phyloP scores from a whole-genome alignment of 1,140 invertebrate species.

The Euschistus heros region DNA sequence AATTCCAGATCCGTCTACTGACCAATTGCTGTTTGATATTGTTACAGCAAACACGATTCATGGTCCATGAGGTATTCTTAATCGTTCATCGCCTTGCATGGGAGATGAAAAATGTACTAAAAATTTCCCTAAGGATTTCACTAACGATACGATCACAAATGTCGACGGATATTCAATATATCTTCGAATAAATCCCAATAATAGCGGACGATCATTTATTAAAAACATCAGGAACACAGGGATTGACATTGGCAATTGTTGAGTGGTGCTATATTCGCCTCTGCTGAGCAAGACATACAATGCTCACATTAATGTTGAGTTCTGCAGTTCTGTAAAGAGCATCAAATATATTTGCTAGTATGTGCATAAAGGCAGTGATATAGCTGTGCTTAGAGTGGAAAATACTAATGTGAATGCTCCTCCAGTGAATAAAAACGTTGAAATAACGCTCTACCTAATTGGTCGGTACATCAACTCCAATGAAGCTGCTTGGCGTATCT shows the following conservation, averaged over 20 bases:
- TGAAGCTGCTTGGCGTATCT: conserved; percentile 38
- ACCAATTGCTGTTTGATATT: conserved; percentile 37
- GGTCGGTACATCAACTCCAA: conserved; percentile 35
- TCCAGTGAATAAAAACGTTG: too few species aligned
- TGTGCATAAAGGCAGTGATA: conserved; percentile 38
- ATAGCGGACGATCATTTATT: too few species aligned
- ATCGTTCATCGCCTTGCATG: conserved; percentile 41
- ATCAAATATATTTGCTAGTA: conserved; percentile 37
- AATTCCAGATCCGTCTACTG: conserved; percentile 39
- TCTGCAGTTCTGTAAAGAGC: conserved; percentile 33
- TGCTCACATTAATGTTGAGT: conserved; percentile 38
- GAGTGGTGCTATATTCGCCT: too few species aligned
- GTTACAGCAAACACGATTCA: conserved; percentile 42
- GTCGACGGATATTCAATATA: too few species aligned
- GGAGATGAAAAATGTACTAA: conserved; percentile 39
- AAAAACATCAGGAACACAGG: too few species aligned
- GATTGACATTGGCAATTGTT: too few species aligned
- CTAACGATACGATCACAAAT: too few species aligned
- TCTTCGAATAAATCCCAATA: too few species aligned
- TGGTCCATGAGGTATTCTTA: conserved; percentile 42
- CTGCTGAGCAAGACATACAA: too few species aligned
- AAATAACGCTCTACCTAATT: conserved; percentile 29
- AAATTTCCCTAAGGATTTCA: too few species aligned
- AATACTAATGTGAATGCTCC: too few species aligned
- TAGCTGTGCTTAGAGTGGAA: conserved; percentile 33